Percentiles rank a stretch among this genome's conserved stretches.
Evolutionary conservation across 2,797 vertebrate species (phyloP).

Genomic region (Glossophaga mutica): DNA sequence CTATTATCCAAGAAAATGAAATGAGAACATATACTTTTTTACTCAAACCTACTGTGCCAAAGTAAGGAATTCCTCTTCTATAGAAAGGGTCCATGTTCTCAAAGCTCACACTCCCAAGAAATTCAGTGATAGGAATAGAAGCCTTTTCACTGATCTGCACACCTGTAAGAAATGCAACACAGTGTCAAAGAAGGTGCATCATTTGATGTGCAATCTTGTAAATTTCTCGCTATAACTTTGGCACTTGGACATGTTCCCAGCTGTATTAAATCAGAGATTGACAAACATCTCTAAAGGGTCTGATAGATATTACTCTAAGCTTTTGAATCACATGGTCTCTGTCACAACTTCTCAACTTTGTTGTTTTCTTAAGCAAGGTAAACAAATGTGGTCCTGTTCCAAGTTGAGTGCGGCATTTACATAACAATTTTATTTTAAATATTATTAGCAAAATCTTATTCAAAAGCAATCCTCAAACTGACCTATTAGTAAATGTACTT

Average conservation of each 20-base stretch:
- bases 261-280: background rate
- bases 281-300: background rate
- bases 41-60: constrained; percentile 74
- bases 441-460: background rate
- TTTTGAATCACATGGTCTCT: background rate
- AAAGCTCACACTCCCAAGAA: constrained; percentile 75
- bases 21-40: background rate
- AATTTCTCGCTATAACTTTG: background rate
- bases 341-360: background rate
- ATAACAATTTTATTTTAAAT: constrained; percentile 5
- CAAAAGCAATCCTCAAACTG: background rate
- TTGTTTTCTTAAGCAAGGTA: background rate
- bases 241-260: background rate
- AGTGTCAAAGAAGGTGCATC: background rate
- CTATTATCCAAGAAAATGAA: background rate
- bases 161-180: constrained; percentile 64
- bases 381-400: background rate
- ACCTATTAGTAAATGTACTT: background rate
- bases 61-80: constrained; percentile 80
- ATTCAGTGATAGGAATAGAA: constrained; percentile 61
- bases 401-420: background rate
- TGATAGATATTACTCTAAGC: background rate
- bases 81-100: constrained; percentile 76
- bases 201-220: background rate
- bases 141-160: constrained; percentile 61